These are phyloP conservation scores for Hydrolagus colliei DNA, from an alignment of 2,797 vertebrate species.

Conservation along the genomic window DNA sequence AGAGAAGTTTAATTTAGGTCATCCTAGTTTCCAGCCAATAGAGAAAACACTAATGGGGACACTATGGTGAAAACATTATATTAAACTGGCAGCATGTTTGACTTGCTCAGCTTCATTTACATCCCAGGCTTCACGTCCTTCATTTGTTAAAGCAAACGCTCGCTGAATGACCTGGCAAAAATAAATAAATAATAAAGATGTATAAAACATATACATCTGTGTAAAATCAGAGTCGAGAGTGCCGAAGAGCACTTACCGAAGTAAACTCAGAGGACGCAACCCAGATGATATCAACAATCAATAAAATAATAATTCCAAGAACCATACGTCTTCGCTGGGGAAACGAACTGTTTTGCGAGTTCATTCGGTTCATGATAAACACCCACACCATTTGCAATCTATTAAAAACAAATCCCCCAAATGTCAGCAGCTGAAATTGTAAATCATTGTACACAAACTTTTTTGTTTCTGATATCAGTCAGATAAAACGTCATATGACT, in stretches of 20 bases:
- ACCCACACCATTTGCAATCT: slow-evolving; percentile 77
- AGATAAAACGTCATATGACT: no score
- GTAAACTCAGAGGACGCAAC: slow-evolving; percentile 92
- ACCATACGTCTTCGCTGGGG: slow-evolving; percentile 78
- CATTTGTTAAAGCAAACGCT: background rate
- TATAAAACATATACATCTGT: no score
- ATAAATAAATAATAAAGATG: background rate
- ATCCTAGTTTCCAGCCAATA: no score
- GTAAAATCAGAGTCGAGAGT: background rate
- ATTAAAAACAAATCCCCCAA: slow-evolving; percentile 22
- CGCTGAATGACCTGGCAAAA: background rate
- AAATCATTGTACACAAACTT: no score
- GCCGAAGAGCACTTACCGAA: slow-evolving; percentile 61
- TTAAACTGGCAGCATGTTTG: no score
- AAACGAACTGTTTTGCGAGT: slow-evolving; percentile 70
- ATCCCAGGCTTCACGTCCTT: no score
- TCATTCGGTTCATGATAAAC: slow-evolving; percentile 87
- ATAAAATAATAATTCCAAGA: slow-evolving; percentile 81
- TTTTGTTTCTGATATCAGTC: no score
- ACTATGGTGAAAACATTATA: no score
- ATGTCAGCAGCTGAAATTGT: background rate
- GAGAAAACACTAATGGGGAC: no score
- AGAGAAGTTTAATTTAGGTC: no score
- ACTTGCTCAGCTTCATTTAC: background rate
- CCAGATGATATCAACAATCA: slow-evolving; percentile 93